A percentile compares a stretch with the other conserved stretches of the same genome.
These are phyloP conservation scores for Nebria brevicollis DNA, from an alignment of 2,888 invertebrate species.

Conservation along the genomic window DNA sequence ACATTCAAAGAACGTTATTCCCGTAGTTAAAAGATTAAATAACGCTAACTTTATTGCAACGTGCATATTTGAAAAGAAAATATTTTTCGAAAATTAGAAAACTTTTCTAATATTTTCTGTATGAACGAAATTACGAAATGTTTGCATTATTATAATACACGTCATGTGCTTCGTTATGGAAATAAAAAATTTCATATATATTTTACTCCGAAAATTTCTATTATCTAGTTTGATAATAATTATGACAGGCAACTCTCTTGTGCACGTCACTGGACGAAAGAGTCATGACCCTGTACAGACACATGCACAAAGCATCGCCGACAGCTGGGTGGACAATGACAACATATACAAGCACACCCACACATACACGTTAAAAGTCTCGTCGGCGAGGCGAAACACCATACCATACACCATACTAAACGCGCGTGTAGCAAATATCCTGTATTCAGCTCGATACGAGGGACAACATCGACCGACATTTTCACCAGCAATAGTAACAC, in stretches of 20 bases:
- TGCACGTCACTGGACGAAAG: constrained; percentile 6
- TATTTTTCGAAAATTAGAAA: too few relatives aligned
- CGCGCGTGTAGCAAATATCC: not conserved
- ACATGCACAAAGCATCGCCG: constrained; percentile 13
- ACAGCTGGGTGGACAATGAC: constrained; percentile 39
- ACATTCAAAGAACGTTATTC: too few relatives aligned
- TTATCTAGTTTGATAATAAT: not conserved
- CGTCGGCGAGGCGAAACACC: not conserved
- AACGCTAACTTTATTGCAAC: too few relatives aligned
- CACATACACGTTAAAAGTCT: constrained; percentile 3
- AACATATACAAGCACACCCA: constrained; percentile 10
- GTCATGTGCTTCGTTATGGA: too few relatives aligned
- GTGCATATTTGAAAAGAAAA: too few relatives aligned
- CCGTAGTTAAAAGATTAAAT: too few relatives aligned
- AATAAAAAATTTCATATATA: not conserved
- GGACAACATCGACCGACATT: constrained; percentile 35
- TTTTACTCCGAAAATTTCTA: not conserved
- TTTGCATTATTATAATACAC: too few relatives aligned
- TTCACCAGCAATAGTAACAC: not conserved
- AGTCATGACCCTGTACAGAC: constrained; percentile 41
- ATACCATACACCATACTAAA: constrained; percentile 6
- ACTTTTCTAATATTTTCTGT: constrained; percentile 3
- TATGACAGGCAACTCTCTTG: not conserved
- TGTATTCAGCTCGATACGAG: constrained; percentile 19
- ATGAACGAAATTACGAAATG: too few relatives aligned